Conservation (phyloP, 2,797 vertebrate genomes). For the Ctenopoma multispine region DNA sequence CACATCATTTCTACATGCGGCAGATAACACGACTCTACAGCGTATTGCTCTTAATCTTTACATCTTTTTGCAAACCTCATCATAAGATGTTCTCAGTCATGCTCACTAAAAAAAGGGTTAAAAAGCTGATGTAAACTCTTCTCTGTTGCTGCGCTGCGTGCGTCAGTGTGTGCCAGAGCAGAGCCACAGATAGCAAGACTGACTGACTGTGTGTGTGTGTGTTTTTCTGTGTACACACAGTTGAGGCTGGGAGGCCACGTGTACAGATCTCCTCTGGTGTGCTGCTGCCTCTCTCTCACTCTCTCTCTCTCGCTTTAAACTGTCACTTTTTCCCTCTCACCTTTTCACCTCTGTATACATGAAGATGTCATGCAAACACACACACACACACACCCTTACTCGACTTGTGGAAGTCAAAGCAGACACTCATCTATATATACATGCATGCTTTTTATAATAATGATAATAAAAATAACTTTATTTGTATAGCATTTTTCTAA, state of each 20-base stretch:
- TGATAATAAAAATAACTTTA: no score
- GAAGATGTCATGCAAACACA: slow-evolving; percentile 14
- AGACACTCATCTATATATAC: not conserved
- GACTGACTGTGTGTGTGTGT: slow-evolving; percentile 20
- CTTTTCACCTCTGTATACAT: slow-evolving; percentile 37
- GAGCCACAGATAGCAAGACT: slow-evolving; percentile 15
- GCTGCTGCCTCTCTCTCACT: slow-evolving; percentile 25
- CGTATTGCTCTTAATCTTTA: not conserved
- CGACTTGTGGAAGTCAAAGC: not conserved
- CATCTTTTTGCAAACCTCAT: not conserved
- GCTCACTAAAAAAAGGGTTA: not conserved
- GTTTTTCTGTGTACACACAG: slow-evolving; percentile 20
- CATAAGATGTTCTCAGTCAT: slow-evolving; percentile 2
- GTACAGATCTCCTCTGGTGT: slow-evolving; percentile 55
- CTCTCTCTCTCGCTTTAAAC: slow-evolving; percentile 15
- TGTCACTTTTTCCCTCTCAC: slow-evolving; percentile 41
- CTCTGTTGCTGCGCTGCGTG: slow-evolving; percentile 24
- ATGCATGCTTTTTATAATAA: no score
- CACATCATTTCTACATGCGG: not conserved
- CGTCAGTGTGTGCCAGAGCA: slow-evolving; percentile 26
- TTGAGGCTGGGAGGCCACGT: slow-evolving; percentile 62
- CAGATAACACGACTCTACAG: not conserved
- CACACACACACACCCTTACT: slow-evolving; percentile 2
- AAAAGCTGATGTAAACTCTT: slow-evolving; percentile 14
- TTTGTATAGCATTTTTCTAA: no score